These are phyloP conservation scores for Oreochromis mossambicus DNA, from an alignment of 2,797 vertebrate genomes.

Conservation along the genomic window DNA sequence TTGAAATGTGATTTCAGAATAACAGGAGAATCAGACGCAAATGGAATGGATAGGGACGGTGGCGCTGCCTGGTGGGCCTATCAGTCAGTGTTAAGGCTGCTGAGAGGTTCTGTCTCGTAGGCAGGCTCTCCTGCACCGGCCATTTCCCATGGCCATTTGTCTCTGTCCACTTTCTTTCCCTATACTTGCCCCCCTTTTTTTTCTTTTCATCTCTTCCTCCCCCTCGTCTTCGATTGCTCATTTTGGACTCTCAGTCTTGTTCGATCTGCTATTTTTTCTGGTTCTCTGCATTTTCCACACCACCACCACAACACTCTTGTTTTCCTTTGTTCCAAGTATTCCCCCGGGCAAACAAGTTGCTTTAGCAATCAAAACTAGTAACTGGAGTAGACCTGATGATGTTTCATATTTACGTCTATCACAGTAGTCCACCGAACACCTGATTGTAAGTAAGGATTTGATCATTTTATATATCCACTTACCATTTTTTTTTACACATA, in stretches of 20 bases:
- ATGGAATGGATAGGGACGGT: constrained; percentile 25
- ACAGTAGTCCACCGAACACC: background rate
- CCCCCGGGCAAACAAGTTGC: background rate
- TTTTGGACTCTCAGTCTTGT: constrained; percentile 30
- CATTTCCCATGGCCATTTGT: constrained; percentile 72
- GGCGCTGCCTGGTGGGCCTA: constrained; percentile 51
- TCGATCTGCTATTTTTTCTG: constrained; percentile 42
- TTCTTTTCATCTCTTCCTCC: constrained; percentile 36
- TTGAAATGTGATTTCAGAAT: constrained; percentile 25
- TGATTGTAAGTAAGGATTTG: background rate
- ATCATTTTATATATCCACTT: background rate
- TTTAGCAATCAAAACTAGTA: background rate
- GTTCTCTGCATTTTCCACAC: constrained; percentile 5
- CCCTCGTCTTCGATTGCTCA: constrained; percentile 53
- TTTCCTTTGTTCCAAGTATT: background rate
- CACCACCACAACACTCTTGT: background rate
- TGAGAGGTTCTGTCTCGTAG: constrained; percentile 60
- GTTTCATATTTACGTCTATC: background rate
- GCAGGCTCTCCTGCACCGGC: constrained; percentile 50
- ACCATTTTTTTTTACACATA: accelerated
- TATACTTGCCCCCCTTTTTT: constrained; percentile 9
- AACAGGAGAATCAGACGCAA: constrained; percentile 22
- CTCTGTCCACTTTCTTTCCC: constrained; percentile 65
- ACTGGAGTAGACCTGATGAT: background rate
- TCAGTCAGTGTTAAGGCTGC: constrained; percentile 73